A percentile compares a stretch with the other conserved stretches of the same genome.
phyloP scores from a whole-genome alignment of 2,113 vertebrate genomes.

The Agelaius phoeniceus region DNA sequence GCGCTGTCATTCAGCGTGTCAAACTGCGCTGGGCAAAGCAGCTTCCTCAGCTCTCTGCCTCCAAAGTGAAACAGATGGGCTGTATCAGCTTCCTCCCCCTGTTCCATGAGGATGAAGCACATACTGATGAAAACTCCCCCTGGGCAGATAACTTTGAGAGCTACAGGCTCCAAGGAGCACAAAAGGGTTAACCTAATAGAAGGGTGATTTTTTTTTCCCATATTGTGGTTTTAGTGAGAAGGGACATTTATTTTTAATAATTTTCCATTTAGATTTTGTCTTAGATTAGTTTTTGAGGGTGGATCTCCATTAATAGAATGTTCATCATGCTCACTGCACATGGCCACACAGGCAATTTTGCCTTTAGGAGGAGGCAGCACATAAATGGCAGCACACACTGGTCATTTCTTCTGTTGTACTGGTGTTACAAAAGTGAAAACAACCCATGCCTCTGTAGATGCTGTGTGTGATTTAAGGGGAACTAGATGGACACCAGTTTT shows the following conservation, averaged over 20 bases:
- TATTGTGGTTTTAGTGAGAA: background rate
- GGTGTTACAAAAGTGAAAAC: background rate
- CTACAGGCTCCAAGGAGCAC: background rate
- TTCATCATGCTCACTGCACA: background rate
- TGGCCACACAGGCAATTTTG: background rate
- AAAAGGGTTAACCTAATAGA: background rate
- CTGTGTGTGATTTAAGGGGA: background rate
- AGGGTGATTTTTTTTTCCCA: background rate
- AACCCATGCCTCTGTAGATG: background rate
- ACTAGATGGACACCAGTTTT: background rate
- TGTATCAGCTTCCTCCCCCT: background rate
- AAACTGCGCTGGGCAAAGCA: background rate
- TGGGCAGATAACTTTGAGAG: background rate
- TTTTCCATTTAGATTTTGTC: constrained; percentile 1
- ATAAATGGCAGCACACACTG: background rate
- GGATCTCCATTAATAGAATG: background rate
- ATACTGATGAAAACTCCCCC: background rate
- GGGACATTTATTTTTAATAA: background rate
- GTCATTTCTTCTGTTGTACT: background rate
- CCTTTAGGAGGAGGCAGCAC: background rate
- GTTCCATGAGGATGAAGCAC: background rate
- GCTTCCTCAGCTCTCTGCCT: background rate
- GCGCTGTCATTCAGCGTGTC: background rate
- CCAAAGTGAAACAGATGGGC: constrained; percentile 14
- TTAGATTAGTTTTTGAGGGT: background rate